Evolutionary conservation across 1,140 invertebrate species (phyloP), one percentile per base, ranked within the genome.

Genomic region (Plutomurus gul): DNA sequence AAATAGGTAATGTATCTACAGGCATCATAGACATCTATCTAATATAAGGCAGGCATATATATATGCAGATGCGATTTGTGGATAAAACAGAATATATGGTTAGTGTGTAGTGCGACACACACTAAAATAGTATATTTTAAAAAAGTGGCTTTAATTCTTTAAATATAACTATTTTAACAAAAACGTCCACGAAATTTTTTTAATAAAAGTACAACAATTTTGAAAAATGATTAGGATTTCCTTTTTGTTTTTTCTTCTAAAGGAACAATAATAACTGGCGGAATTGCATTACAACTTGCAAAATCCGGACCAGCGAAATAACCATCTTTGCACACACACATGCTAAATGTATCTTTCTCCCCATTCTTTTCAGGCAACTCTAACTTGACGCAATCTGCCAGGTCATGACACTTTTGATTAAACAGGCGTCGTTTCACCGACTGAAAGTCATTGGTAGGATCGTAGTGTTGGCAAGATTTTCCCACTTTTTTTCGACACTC

Each of bases 401-500:
- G 37, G 20, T 27, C 20, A 33, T 78, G 76, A 33, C 76, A 78
- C 25, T 78, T 78, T 13, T 72, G 43, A 16, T 78, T 40, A 37
- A 78, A 78, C 10, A 70, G 76, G 6, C 72, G 46, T 49, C 30
- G 18, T 1, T 16, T 1, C 2, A 71, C 30, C n/a, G 65, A 39
- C 8, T 30, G 22, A 0, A 22, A 10, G 27, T 71, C 46, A n/a
- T 27, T 46, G 11, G 16, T 11, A 1, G 27, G 40, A 3, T 16
- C 0, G 13, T 47, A 22, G 27, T 49, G 49, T 30, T 51, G 33
- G 18, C 77, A 78, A 8, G 46, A 39, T 39, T 74, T 78, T 18
- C 77, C 77, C 3, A 78, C 49, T 60, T 78, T 78, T 30, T 49
- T 51, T 36, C 77, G 5, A 37, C 77, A 78, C 27, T 78, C 77